Conservation (phyloP, 2,113 vertebrate species). For the Zosterops borbonicus region DNA sequence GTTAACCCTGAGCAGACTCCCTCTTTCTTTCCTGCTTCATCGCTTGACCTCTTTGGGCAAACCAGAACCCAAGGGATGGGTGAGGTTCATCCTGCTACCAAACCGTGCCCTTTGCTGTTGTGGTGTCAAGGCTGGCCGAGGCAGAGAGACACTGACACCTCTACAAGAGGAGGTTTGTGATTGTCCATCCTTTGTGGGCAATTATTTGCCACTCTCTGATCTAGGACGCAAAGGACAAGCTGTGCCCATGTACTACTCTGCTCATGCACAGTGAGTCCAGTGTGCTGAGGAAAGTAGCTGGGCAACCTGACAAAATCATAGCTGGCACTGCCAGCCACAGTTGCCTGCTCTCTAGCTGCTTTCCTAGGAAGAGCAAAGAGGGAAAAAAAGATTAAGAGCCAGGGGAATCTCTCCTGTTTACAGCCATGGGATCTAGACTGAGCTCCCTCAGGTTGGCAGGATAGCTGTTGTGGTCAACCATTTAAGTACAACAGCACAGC, state of each 20-base stretch:
- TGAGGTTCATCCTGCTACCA: no score
- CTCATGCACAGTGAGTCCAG: neutral
- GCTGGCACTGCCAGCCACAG: neutral
- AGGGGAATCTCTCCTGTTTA: neutral
- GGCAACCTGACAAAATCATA: neutral
- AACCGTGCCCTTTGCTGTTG: no score
- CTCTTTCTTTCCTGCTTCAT: no score
- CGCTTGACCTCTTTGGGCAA: no score
- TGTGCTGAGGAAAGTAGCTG: neutral
- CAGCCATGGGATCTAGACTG: neutral
- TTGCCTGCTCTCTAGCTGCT: neutral
- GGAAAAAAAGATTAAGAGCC: neutral
- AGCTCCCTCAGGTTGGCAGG: neutral
- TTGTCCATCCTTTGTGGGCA: neutral
- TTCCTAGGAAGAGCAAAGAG: neutral
- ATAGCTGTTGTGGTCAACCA: neutral
- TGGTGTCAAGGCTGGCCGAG: no score
- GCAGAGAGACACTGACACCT: no score
- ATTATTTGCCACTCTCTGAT: neutral
- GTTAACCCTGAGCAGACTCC: no score
- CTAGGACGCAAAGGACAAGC: neutral
- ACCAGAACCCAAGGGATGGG: no score
- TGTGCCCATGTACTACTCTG: fast-evolving
- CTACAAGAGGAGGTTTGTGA: neutral
- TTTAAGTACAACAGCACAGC: neutral